Conservation (phyloP, 1,140 invertebrate genomes). For the Anastrepha obliqua region DNA sequence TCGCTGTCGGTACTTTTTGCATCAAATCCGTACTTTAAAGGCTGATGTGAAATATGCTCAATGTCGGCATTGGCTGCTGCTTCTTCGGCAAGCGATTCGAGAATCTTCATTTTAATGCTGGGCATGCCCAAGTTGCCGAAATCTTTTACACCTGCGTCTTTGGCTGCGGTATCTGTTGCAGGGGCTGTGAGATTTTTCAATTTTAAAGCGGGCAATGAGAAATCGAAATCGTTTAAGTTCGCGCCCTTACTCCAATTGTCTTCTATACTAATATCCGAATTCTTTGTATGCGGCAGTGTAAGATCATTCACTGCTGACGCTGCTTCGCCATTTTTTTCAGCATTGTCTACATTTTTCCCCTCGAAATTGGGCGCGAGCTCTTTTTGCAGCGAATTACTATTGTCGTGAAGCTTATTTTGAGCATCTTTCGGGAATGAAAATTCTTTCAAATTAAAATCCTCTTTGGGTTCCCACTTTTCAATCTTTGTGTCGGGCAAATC, state of each 20-base stretch:
- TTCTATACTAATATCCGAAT: neutral
- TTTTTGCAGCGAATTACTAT: neutral
- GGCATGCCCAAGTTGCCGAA: slow-evolving; percentile 15
- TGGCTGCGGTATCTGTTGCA: neutral
- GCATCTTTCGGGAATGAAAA: neutral
- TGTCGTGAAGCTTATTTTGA: neutral
- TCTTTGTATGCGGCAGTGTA: neutral
- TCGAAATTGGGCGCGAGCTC: neutral
- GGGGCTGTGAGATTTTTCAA: neutral
- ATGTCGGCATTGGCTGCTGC: neutral
- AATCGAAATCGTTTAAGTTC: neutral
- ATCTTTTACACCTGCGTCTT: neutral
- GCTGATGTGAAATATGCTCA: neutral
- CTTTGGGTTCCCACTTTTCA: neutral
- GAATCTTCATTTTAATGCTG: neutral
- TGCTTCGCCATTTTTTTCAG: neutral
- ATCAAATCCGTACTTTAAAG: neutral
- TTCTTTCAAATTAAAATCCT: slow-evolving; percentile 18
- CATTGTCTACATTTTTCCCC: neutral
- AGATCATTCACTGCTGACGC: neutral
- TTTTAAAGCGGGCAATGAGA: neutral
- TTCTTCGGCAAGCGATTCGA: neutral
- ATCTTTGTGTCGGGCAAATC: neutral
- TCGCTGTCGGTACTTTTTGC: neutral
- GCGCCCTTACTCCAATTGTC: neutral